Base-by-base conservation (phyloP, 1,140 invertebrate genomes). In the Andricus grossulariae region DNA sequence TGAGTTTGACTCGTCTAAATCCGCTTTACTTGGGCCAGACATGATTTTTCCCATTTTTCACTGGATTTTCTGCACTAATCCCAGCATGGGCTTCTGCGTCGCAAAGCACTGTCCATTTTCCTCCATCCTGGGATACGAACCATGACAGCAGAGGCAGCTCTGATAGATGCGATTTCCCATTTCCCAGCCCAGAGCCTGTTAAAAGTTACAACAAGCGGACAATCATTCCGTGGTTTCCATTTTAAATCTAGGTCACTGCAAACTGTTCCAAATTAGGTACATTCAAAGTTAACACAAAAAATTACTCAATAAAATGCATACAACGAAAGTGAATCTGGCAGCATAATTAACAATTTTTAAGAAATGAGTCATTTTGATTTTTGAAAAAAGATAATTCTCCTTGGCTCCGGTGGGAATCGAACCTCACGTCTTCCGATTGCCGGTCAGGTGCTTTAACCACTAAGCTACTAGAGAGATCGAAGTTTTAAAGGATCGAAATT, bases 41-140 rank as follows among this genome's bases (percentile, higher is more conserved):
- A 66, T 19, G 32, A 71, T 70, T 52, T 74, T 73, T 77, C 71
- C 18, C 76, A 77, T 77, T 77, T 77, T 72, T 77, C 76, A 70
- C 52, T 60, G 76, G 57, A 74, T 77, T 73, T 18, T 25, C 32
- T 57, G 25, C 50, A 66, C 52, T 77, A 73, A 77, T 77, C 57
- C 50, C 16, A n/a, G 5, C 49, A 66, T 16, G 60, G 25, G 60
- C 12, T 21, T 60, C 13, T 21, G 16, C 21, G 21, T 60, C 57
- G 21, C 21, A 66, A 66, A 66, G 60, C 25, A 45, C 16, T 66
- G 19, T 32, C 57, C 32, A 66, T 60, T 60, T 60, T 32, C 21
- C 21, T 60, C 19, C 10, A 18, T 16, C 16, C 21, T 60, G 13
- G 12, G 25, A 39, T 66, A 66, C 32, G 60, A 39, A 66, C n/a